Evolutionary conservation across 2,797 vertebrate species (phyloP).

Genomic region (Euphonia xanthogaster): DNA sequence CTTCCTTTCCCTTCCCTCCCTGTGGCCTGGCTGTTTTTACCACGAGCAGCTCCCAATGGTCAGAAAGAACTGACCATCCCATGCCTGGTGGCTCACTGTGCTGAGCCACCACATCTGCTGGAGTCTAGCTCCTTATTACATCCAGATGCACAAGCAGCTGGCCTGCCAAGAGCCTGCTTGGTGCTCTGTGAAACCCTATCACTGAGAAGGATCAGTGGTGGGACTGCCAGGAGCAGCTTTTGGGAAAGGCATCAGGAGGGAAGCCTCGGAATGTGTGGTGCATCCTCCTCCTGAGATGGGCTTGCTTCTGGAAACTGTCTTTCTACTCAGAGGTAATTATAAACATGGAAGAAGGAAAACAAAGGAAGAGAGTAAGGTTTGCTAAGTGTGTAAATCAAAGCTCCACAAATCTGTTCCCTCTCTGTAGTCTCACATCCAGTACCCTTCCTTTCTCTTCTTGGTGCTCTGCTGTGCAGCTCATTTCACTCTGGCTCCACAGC

Average conservation of each 20-base stretch:
- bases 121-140: constrained; percentile 46
- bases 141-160: constrained; percentile 61
- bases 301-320: neutral
- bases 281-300: neutral
- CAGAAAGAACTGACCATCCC: neutral
- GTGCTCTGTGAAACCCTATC: constrained; percentile 44
- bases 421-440: neutral
- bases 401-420: neutral
- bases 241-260: neutral
- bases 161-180: constrained; percentile 40
- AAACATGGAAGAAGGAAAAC: neutral
- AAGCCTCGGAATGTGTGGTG: neutral
- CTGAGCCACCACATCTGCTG: constrained; percentile 18
- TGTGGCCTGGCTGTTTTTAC: neutral
- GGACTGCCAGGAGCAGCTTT: constrained; percentile 26
- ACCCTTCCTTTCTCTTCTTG: neutral
- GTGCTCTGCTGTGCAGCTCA: neutral
- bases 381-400: neutral
- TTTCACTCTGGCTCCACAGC: neutral
- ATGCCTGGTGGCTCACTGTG: neutral
- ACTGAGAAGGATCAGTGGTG: neutral
- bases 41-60: neutral
- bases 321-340: neutral
- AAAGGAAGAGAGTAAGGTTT: neutral
- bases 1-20: neutral